Conservation (phyloP, 2,888 invertebrate species). For the Mesorhabditis belari region DNA sequence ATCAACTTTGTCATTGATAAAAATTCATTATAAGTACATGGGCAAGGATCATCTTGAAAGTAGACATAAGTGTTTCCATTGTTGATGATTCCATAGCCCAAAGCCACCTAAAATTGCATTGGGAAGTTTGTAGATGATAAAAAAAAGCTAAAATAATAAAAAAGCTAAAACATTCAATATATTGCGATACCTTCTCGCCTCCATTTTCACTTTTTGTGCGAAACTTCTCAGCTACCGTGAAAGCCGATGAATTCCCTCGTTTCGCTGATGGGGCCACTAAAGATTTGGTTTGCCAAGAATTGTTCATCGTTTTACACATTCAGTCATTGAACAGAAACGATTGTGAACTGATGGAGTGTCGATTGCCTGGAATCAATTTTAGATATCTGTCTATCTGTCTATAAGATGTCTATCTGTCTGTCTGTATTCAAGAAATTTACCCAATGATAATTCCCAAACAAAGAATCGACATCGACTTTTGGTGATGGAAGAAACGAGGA, state of each 20-base stretch:
- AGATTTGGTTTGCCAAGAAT: slow-evolving; percentile 3
- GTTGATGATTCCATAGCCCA: slow-evolving; percentile 35
- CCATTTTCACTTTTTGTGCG: slow-evolving; percentile 19
- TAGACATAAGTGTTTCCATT: slow-evolving; percentile 27
- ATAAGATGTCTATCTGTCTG: not conserved
- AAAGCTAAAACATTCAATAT: not conserved
- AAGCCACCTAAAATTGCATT: slow-evolving; percentile 14
- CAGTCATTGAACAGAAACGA: slow-evolving; percentile 34
- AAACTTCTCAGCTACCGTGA: slow-evolving; percentile 30
- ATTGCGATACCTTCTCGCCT: slow-evolving; percentile 20
- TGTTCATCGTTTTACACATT: slow-evolving; percentile 14
- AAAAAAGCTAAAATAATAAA: not conserved
- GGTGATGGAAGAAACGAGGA: slow-evolving; percentile 32
- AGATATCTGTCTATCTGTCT: not conserved
- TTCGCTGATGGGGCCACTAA: slow-evolving; percentile 24
- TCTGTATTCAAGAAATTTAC: slow-evolving; percentile 9
- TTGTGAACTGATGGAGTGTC: slow-evolving; percentile 38
- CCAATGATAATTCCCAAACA: slow-evolving; percentile 40
- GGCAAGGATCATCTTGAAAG: slow-evolving; percentile 39
- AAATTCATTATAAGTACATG: slow-evolving; percentile 17
- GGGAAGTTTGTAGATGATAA: not conserved
- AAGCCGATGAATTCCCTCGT: slow-evolving; percentile 26
- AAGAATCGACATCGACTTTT: slow-evolving; percentile 20
- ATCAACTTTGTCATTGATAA: not conserved
- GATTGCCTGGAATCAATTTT: slow-evolving; percentile 23